Evolutionary conservation across 2,113 vertebrate species (phyloP).

Genomic region (Periophthalmodon schlosseri): DNA sequence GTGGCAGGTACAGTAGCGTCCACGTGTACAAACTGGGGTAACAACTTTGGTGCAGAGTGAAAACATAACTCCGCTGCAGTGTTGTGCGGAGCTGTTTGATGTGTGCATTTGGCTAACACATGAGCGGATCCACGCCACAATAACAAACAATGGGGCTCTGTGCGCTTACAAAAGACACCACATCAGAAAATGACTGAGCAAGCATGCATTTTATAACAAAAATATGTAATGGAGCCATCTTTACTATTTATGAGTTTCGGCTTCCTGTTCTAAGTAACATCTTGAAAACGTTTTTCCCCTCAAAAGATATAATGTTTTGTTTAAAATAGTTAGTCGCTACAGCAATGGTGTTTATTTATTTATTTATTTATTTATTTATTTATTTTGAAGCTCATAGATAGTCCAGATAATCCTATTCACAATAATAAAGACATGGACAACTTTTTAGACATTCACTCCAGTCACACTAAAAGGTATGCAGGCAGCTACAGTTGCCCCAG

Average conservation of each 20-base stretch:
- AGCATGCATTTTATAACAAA: slow-evolving; percentile 35
- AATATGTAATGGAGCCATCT: not conserved
- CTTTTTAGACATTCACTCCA: too few species aligned
- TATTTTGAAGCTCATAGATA: too few species aligned
- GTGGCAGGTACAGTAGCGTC: not conserved
- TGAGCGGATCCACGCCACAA: slow-evolving; percentile 44
- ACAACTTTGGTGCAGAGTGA: slow-evolving; percentile 9
- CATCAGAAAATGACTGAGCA: slow-evolving; percentile 42
- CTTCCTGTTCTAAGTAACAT: too few species aligned
- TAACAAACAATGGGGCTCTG: slow-evolving; percentile 55
- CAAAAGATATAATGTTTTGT: too few species aligned
- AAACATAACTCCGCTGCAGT: not conserved
- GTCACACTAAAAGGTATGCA: too few species aligned
- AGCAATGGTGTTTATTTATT: too few species aligned
- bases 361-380: too few species aligned
- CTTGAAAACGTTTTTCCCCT: too few species aligned
- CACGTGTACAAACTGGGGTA: not conserved
- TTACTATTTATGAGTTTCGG: not conserved
- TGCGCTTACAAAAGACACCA: slow-evolving; percentile 64
- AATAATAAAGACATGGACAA: too few species aligned
- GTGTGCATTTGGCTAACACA: slow-evolving; percentile 40
- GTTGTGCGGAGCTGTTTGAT: slow-evolving; percentile 19
- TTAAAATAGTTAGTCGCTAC: too few species aligned
- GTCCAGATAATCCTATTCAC: too few species aligned
- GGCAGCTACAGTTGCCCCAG: too few species aligned